phyloP scores from a whole-genome alignment of 1,140 invertebrate genomes.

The Pseudomyrmex pallidus region DNA sequence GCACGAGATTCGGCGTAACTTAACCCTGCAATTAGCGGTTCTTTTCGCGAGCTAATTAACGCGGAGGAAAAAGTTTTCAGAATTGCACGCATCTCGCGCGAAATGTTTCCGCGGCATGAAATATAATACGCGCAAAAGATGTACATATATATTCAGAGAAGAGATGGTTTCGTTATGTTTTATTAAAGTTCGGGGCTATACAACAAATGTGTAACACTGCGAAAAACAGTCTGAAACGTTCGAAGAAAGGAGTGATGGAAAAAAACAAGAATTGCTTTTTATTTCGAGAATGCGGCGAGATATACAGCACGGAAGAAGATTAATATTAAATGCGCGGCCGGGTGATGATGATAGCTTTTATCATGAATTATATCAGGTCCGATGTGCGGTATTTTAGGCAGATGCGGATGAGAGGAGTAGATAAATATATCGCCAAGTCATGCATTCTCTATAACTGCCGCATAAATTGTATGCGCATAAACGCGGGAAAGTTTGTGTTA shows the following conservation, averaged over 20 bases:
- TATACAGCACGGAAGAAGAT: too few species aligned
- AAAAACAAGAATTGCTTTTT: neutral
- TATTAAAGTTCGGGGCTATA: too few species aligned
- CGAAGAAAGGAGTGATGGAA: neutral
- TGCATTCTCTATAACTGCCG: constrained; percentile 15
- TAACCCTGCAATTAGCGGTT: constrained; percentile 41
- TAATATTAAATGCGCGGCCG: too few species aligned
- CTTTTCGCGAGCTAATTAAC: constrained; percentile 49
- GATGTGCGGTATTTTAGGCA: constrained; percentile 14
- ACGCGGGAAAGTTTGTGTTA: constrained; percentile 35
- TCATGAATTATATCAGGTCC: constrained; percentile 16
- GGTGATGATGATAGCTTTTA: neutral
- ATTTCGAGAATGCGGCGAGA: neutral
- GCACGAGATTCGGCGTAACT: neutral
- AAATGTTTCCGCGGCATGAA: constrained; percentile 20
- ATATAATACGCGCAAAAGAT: neutral
- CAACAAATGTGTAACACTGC: too few species aligned
- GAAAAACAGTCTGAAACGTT: too few species aligned
- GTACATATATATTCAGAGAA: too few species aligned
- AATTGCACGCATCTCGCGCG: constrained; percentile 3
- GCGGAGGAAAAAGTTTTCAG: constrained; percentile 22
- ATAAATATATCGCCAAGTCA: constrained; percentile 5
- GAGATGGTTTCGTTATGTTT: too few species aligned
- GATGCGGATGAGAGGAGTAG: constrained; percentile 9
- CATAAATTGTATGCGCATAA: constrained; percentile 36